Evolutionary conservation across 2,888 invertebrate genomes (phyloP), one percentile per base, ranked within the genome.

Genomic region (Oscheius sp.): DNA sequence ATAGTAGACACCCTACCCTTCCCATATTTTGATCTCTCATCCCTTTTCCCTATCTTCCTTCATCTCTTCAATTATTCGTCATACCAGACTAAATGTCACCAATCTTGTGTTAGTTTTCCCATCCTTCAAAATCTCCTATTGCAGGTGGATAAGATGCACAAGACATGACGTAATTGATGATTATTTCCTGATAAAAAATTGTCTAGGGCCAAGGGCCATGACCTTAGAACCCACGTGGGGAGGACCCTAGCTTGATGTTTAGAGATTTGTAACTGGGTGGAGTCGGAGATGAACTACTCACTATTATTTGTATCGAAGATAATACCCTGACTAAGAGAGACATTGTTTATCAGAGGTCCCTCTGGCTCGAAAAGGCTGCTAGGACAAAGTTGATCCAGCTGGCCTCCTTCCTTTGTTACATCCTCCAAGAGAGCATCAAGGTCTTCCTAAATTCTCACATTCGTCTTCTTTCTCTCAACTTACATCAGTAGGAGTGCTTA

Each of bases 341-440:
- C 73, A 41, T 78, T 73, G 50, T 74, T 70, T 14, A 74, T 8
- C 5, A 77, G 57, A 20, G 77, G 74, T 12, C 68, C 26, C 4
- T 45, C n/a, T 2, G 59, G 50, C 32, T 66, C 47, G n/a, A n/a
- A n/a, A 14, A 41, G 26, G 0, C 62, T 30, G 8, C 71, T 68
- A 12, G 71, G 69, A 32, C 49, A 57, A 17, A 57, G 33, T 20
- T 65, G 65, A 36, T 77, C 72, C 28, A 78, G 65, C 49, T 76
- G 69, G 9, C 74, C 67, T 20, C 67, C 72, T 51, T 75, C 75
- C 45, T 72, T 70, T 2, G 71, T 67, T 24, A 80, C 69, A 51
- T 78, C 80, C 12, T 77, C 74, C 38, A 78, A 54, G 20, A 80
- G 56, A 6, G 75, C 75, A 9, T 73, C 73, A 51, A 80, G 64